phyloP scores from a whole-genome alignment of 2,888 invertebrate genomes.

The Pecten maximus region DNA sequence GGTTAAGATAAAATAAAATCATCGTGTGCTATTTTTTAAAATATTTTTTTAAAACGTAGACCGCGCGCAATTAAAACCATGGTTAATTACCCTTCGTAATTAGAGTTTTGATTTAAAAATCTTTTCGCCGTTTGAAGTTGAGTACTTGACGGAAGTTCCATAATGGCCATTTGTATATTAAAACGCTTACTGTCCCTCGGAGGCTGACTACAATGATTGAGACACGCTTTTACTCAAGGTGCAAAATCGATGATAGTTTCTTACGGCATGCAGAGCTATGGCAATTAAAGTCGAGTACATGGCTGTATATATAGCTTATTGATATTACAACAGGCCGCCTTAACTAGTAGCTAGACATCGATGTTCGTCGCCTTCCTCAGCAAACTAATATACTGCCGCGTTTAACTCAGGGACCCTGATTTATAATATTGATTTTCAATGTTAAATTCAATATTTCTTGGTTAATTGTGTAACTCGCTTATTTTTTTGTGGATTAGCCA shows the following conservation, averaged over 20 bases:
- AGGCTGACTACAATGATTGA: slow-evolving; percentile 26
- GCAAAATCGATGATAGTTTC: slow-evolving; percentile 14
- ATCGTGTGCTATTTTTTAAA: neutral
- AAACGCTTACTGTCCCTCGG: neutral
- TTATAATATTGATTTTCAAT: slow-evolving; percentile 32
- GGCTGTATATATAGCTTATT: slow-evolving; percentile 11
- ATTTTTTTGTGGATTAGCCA: slow-evolving; percentile 10
- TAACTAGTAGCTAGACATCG: neutral
- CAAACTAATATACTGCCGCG: neutral
- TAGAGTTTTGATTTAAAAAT: neutral
- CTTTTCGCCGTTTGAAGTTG: neutral
- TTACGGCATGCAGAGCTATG: neutral
- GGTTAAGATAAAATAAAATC: too few relatives aligned
- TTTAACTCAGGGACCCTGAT: neutral
- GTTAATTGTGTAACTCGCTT: neutral
- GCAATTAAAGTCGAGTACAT: neutral
- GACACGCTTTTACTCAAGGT: slow-evolving; percentile 2
- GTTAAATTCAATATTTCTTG: neutral
- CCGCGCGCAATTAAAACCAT: neutral
- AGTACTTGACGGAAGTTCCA: neutral
- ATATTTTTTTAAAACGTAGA: neutral
- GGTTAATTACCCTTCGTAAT: neutral
- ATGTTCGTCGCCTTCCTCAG: neutral
- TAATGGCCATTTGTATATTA: slow-evolving; percentile 30
- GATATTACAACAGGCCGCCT: slow-evolving; percentile 10